Percentiles rank a stretch among this genome's conserved stretches.
Evolutionary conservation across 2,797 vertebrate genomes (phyloP).

Genomic region (Anguilla anguilla): DNA sequence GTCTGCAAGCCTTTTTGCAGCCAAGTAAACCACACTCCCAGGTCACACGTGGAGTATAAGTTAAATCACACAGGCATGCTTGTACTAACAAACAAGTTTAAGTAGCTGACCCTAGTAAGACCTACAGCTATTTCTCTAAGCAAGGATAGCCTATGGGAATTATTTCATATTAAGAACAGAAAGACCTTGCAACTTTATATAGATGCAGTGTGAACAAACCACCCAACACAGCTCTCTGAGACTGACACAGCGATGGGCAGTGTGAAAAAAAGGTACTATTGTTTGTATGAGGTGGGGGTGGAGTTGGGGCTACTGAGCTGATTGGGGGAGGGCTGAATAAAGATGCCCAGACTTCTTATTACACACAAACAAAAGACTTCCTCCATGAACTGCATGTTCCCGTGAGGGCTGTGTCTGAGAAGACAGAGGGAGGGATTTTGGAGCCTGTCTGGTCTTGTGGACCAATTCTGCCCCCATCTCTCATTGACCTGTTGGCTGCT

Average conservation of each 20-base stretch:
- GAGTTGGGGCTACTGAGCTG: not conserved
- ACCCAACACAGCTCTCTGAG: not conserved
- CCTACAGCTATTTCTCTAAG: not conserved
- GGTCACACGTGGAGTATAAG: not conserved
- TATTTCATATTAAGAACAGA: not conserved
- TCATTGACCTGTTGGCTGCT: too few relatives aligned
- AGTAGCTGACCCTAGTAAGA: not conserved
- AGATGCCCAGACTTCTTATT: not conserved
- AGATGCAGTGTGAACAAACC: not conserved
- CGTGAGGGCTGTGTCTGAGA: not conserved
- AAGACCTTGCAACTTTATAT: not conserved
- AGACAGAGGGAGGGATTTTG: too few relatives aligned
- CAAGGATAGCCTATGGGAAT: not conserved
- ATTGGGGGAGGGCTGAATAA: conserved; percentile 9
- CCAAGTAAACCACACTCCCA: not conserved
- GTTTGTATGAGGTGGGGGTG: conserved; percentile 8
- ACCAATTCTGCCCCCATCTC: too few relatives aligned
- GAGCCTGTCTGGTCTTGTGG: too few relatives aligned
- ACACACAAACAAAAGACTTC: conserved; percentile 3
- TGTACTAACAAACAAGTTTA: not conserved
- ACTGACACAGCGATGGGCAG: conserved; percentile 4
- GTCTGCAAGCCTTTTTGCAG: not conserved
- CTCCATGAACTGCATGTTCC: conserved; percentile 21
- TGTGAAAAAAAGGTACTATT: conserved; percentile 6
- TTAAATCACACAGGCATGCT: too few relatives aligned